A percentile compares a stretch with the other conserved stretches of the same genome.
Evolutionary conservation across 2,797 vertebrate genomes (phyloP).

Genomic region (Pangasius macronema): DNA sequence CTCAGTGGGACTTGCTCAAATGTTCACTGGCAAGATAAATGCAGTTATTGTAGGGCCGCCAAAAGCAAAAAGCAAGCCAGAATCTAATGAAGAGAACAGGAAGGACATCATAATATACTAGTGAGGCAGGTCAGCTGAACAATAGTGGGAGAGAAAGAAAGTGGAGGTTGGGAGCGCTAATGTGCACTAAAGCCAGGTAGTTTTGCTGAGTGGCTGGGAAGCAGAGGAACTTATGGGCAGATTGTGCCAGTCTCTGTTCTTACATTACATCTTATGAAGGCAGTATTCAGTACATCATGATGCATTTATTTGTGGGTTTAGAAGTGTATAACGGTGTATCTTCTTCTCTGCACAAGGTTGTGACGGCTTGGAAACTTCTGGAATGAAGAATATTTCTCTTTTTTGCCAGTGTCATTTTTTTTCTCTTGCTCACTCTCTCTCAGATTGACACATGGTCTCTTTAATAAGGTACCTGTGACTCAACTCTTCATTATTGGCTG

Average conservation of each 20-base stretch:
- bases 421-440: conserved; percentile 7
- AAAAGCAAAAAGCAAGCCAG: conserved; percentile 45
- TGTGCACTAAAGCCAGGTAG: conserved; percentile 8
- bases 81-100: conserved; percentile 53
- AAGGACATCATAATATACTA: conserved; percentile 49
- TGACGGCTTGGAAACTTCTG: conserved; percentile 43
- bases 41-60: conserved; percentile 42
- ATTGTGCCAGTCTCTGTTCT: neutral
- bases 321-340: conserved; percentile 12
- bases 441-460: conserved; percentile 35
- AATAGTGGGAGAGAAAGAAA: conserved; percentile 14
- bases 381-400: conserved; percentile 24
- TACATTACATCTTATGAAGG: neutral
- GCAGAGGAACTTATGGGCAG: neutral
- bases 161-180: neutral
- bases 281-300: neutral
- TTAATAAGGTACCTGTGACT: conserved; percentile 52
- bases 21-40: conserved; percentile 48
- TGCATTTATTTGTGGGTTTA: conserved; percentile 5
- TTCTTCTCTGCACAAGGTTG: conserved; percentile 11
- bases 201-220: neutral
- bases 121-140: conserved; percentile 43
- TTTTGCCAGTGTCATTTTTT: neutral
- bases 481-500: conserved; percentile 41
- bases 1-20: conserved; percentile 30